Evolutionary conservation across 2,888 invertebrate genomes (phyloP), one percentile per base, ranked within the genome.

Genomic region (Brachypalpus laphriformis): DNA sequence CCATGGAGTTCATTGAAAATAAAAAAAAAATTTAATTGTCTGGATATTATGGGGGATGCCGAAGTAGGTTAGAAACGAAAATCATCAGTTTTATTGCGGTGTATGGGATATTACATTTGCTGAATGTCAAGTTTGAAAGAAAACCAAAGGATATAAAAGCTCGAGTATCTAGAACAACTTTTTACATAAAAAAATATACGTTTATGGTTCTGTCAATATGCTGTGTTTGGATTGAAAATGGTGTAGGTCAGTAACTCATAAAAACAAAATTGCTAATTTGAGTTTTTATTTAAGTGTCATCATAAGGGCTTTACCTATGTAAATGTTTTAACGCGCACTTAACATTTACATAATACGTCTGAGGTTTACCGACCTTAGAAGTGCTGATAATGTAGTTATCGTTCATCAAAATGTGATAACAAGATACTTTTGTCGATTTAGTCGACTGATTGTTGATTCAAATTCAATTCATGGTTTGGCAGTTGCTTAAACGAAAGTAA

Each of bases 401-500:
- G 34, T 8, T n/a, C 37, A 49, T 59, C 7, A 56, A 57, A 57
- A 5, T 25, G 6, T 56, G 31, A 74, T 65, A 65, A 57, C 20
- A 11, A 18, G 34, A 6, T 57, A 47, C 6, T 31, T 54, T 42
- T 42, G 72, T 66, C 65, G 72, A 66, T 65, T 49, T 3, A 7
- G 8, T 16, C 25, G 51, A 70, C 34, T 34, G 40, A 68, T 51
- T 76, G 37, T 59, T 47, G 47, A 65, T 49, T n/a, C 49, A 34
- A 14, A 22, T 28, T 31, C 63, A 37, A 20, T 49, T 9, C 5
- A 14, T 22, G 11, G 25, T 5, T 37, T 37, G 9, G 11, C 49
- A 51, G 51, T 51, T 20, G 31, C 25, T 25, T 37, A 51, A 66
- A 37, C 16, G n/a, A 56, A 42, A 54, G 14, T 18, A 14, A 25